Percentiles rank a stretch among this genome's conserved stretches.
phyloP scores from a whole-genome alignment of 2,113 vertebrate species.

The Machaerirhynchus nigripectus region DNA sequence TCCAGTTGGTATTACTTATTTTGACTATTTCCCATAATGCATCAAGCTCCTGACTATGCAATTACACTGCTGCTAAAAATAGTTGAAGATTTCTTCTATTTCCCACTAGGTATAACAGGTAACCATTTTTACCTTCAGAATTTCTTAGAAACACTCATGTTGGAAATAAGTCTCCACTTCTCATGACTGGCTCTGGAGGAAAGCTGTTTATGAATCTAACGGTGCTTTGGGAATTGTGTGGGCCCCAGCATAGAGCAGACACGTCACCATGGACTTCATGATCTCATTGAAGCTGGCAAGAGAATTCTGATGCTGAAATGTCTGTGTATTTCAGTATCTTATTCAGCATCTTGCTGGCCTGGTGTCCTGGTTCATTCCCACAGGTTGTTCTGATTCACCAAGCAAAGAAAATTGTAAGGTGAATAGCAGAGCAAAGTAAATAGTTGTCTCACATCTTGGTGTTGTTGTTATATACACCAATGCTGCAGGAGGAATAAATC shows the following conservation, averaged over 20 bases:
- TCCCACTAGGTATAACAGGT: neutral
- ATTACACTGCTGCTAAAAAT: neutral
- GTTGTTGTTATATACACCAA: neutral
- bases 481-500: neutral
- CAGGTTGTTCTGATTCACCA: neutral
- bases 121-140: neutral
- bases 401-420: neutral
- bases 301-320: neutral
- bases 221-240: neutral
- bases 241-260: fast-evolving
- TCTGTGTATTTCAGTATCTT: neutral
- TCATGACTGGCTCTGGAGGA: neutral
- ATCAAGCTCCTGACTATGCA: neutral
- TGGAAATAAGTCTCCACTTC: neutral
- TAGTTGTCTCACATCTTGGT: neutral
- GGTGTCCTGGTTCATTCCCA: neutral
- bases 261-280: neutral
- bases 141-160: neutral
- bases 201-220: neutral
- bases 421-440: neutral
- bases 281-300: neutral
- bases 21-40: neutral
- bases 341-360: neutral
- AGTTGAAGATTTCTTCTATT: neutral
- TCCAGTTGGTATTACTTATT: fast-evolving